Conservation (phyloP, 1,140 invertebrate species). For the Latrodectus geometricus region DNA sequence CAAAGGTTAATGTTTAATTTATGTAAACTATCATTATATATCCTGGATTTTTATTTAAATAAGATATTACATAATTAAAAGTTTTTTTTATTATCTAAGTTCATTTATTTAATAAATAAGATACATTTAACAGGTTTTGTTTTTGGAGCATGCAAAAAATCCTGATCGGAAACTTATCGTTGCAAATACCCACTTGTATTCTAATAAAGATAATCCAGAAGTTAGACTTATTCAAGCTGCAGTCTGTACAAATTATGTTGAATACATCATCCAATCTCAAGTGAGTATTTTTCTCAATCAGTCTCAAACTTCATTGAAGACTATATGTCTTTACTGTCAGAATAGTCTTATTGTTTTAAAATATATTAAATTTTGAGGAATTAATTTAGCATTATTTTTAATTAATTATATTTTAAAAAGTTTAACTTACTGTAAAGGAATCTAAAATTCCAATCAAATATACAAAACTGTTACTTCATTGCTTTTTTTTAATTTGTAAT, state of each 20-base stretch:
- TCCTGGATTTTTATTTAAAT: too few relatives aligned
- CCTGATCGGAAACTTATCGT: constrained; percentile 72
- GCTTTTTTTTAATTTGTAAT: too few relatives aligned
- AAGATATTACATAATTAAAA: background rate
- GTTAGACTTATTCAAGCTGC: constrained; percentile 80
- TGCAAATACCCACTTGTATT: constrained; percentile 93
- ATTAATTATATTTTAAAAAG: too few relatives aligned
- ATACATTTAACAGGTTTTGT: constrained; percentile 70
- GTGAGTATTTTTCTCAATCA: background rate
- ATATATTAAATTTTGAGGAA: too few relatives aligned
- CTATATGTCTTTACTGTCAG: background rate
- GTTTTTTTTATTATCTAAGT: background rate
- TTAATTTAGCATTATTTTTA: too few relatives aligned
- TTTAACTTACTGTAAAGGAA: too few relatives aligned
- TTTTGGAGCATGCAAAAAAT: constrained; percentile 75
- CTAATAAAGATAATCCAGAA: constrained; percentile 88
- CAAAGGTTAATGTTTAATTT: too few relatives aligned
- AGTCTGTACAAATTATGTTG: constrained; percentile 66
- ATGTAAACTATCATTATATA: too few relatives aligned
- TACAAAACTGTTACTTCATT: too few relatives aligned
- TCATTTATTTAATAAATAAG: background rate
- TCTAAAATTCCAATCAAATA: too few relatives aligned
- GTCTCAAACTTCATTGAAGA: background rate
- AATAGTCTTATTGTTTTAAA: too few relatives aligned
- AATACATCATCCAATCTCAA: constrained; percentile 72